Conservation (phyloP, 2,888 invertebrate species). For the Cryptophagus acutangulus region DNA sequence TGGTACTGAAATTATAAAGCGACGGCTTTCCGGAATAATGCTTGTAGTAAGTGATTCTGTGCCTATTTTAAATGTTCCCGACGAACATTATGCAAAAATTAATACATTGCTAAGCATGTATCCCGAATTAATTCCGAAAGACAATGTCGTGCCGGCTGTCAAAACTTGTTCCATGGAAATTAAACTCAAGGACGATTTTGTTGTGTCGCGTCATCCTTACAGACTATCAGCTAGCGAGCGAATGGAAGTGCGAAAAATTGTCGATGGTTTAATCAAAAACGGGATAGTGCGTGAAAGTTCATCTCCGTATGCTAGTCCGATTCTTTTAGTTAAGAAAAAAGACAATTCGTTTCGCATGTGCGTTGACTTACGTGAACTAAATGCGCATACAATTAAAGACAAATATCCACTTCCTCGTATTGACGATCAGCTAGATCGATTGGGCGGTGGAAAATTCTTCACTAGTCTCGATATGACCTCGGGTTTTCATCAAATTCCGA, state of each 20-base stretch:
- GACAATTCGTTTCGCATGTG: conserved; percentile 26
- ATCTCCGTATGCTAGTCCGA: conserved; percentile 13
- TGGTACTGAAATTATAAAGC: too few relatives aligned
- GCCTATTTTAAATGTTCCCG: too few relatives aligned
- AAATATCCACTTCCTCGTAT: conserved; percentile 35
- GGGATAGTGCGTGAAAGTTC: background rate
- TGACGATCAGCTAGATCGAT: conserved; percentile 32
- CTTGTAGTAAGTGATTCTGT: too few relatives aligned
- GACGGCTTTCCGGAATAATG: too few relatives aligned
- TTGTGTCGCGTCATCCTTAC: too few relatives aligned
- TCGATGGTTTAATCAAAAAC: background rate
- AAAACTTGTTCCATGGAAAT: too few relatives aligned
- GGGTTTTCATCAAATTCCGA: conserved; percentile 35
- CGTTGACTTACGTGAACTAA: conserved; percentile 34
- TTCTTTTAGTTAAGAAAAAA: conserved; percentile 22
- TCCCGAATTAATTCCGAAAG: too few relatives aligned
- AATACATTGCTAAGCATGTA: too few relatives aligned
- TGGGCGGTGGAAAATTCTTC: conserved; percentile 30
- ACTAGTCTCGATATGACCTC: conserved; percentile 32
- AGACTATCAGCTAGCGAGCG: background rate
- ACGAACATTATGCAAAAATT: too few relatives aligned
- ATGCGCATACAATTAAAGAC: conserved; percentile 33
- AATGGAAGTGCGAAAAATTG: background rate
- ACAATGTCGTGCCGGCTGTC: too few relatives aligned
- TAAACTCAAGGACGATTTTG: too few relatives aligned